phyloP scores from a whole-genome alignment of 2,888 invertebrate species.

The Agriopis leucophaearia region DNA sequence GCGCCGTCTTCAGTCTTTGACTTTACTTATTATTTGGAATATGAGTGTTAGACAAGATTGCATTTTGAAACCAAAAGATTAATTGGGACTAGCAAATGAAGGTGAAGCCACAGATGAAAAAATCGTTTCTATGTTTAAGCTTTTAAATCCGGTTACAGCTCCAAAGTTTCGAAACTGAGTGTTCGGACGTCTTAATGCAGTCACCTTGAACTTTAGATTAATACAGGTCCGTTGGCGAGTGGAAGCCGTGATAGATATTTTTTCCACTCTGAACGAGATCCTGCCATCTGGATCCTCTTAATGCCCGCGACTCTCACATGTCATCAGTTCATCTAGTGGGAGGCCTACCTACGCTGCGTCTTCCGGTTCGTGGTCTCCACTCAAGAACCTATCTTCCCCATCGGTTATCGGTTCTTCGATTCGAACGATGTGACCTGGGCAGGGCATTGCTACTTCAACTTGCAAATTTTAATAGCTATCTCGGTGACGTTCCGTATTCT shows the following conservation, averaged over 20 bases:
- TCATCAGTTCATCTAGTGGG: too few species aligned
- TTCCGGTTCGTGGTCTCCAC: too few species aligned
- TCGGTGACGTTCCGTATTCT: too few species aligned
- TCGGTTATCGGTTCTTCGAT: too few species aligned
- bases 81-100: background rate
- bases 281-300: background rate
- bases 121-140: background rate
- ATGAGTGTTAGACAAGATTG: background rate
- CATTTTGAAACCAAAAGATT: background rate
- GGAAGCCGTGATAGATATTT: background rate
- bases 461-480: too few species aligned
- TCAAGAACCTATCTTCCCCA: too few species aligned
- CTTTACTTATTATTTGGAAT: background rate
- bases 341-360: too few species aligned
- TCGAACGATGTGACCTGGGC: too few species aligned
- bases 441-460: too few species aligned
- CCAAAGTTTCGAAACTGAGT: conserved; percentile 4
- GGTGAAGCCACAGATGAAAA: background rate
- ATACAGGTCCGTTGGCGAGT: background rate
- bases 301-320: too few species aligned
- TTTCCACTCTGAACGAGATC: background rate
- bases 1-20: too few species aligned
- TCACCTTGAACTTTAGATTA: conserved; percentile 6
- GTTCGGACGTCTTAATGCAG: background rate
- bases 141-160: background rate